A percentile compares a stretch with the other conserved stretches of the same genome.
Evolutionary conservation across 2,888 invertebrate genomes (phyloP).

Genomic region (Nomada fucata): DNA sequence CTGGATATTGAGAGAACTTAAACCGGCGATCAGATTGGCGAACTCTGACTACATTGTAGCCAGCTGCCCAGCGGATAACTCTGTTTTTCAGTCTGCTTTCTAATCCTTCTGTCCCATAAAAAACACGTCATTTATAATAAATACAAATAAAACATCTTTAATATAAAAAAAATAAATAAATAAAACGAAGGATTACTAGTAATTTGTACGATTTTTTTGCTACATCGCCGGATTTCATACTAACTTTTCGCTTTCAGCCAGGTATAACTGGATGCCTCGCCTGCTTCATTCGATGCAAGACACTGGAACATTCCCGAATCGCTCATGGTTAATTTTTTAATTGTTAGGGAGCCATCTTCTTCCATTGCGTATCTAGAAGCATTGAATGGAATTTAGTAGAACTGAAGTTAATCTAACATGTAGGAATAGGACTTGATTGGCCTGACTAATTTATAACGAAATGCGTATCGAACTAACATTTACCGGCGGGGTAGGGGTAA

Average conservation of each 20-base stretch:
- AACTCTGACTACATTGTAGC: conserved; percentile 84
- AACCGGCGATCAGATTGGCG: conserved; percentile 83
- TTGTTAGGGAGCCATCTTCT: conserved; percentile 92
- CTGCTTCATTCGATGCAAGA: conserved; percentile 95
- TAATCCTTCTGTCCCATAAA: conserved; percentile 77
- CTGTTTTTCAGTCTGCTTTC: conserved; percentile 80
- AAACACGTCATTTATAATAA: conserved; percentile 69
- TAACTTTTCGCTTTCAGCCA: conserved; percentile 98
- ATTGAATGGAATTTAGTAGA: conserved; percentile 1
- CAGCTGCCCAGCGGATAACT: conserved; percentile 82
- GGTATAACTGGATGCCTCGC: conserved; percentile 94
- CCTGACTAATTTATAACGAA: not conserved
- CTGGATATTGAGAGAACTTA: conserved; percentile 83
- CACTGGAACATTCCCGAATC: conserved; percentile 99
- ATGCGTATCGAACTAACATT: not conserved
- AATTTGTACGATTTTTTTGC: not conserved
- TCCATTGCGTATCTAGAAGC: conserved; percentile 89
- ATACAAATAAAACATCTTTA: conserved; percentile 40
- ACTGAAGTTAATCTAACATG: not conserved
- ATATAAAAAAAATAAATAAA: conserved; percentile 49
- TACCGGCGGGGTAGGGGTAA: too few species aligned
- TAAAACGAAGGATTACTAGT: conserved; percentile 38
- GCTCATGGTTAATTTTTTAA: conserved; percentile 91
- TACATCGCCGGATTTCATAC: conserved; percentile 81
- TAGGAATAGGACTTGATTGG: too few species aligned